Base-by-base conservation (phyloP, 2,888 invertebrate genomes). In the Epirrhoe alternata region DNA sequence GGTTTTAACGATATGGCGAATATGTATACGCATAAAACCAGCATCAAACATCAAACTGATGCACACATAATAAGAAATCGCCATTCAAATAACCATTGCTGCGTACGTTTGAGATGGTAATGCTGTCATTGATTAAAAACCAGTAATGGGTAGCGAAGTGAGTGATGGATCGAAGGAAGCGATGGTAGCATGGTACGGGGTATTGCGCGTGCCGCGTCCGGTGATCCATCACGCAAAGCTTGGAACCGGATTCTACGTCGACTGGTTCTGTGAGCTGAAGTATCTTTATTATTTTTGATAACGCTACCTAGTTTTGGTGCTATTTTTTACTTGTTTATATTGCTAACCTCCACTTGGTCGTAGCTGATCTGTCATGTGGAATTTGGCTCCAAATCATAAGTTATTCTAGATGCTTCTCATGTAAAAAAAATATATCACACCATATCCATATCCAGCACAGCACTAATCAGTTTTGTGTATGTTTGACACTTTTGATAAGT, bases 171-270 rank as follows among this genome's bases (percentile, higher is more conserved):
- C 68, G 64, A 70, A 68, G 68, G 72, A 72, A 74, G 57, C 65
- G 70, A 67, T 75, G 60, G 67, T 77, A 50, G 59, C 16, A 68
- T 76, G 69, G 85, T 88, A 74, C 70, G 58, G 35, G 69, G 77
- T 69, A 73, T 78, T 74, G 81, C 83, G 87, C 86, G 86, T 86
- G 85, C 86, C 84, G 82, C 85, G 86, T 77, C 80, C 86, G 86
- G 85, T 87, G 86, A 92, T 91, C 87, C 91, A 90, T 92, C 92
- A 92, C 89, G 89, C 88, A 80, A 90, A 90, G 81, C 38, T 83
- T 76, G 70, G 76, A 92, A 92, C 92, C 92, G 92, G 91, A 89
- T 89, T 83, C 76, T 66, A 73, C 74, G 56, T 61, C 63, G 86
- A 85, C 86, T 79, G 80, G 88, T 86, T 86, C 73, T 71, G 77